Evolutionary conservation across 2,797 vertebrate species (phyloP).

Genomic region (Gadopsis marmoratus): DNA sequence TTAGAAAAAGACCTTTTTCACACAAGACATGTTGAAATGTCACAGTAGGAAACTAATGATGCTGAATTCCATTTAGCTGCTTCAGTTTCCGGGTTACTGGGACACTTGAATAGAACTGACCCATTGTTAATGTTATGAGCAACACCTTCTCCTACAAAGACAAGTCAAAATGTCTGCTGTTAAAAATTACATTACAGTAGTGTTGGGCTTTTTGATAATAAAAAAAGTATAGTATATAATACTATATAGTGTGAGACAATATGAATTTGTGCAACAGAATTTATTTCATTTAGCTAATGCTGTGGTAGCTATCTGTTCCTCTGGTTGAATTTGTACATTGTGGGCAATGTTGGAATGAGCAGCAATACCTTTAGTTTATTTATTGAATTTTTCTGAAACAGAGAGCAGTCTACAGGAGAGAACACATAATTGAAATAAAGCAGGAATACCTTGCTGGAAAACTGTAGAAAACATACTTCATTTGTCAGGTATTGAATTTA

Average conservation of each 20-base stretch:
- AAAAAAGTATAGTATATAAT: too few relatives aligned
- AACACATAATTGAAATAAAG: too few relatives aligned
- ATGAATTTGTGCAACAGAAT: neutral
- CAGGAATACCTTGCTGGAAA: neutral
- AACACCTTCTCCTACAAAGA: neutral
- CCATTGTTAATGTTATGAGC: neutral
- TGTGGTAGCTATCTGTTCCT: neutral
- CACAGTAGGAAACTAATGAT: neutral
- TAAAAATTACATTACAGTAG: neutral
- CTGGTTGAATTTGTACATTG: neutral
- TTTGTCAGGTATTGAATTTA: neutral
- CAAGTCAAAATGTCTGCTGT: neutral
- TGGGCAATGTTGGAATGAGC: too few relatives aligned
- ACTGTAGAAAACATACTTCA: neutral
- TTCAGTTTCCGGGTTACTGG: conserved; percentile 6
- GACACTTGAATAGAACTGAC: neutral
- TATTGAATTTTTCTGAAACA: too few relatives aligned
- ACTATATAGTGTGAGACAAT: neutral
- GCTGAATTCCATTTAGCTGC: conserved; percentile 2
- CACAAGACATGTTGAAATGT: neutral
- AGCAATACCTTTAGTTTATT: too few relatives aligned
- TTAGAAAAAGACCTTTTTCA: neutral
- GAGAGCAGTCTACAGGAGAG: too few relatives aligned
- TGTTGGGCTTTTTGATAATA: neutral
- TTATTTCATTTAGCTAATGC: neutral